Percentiles rank a stretch among this genome's conserved stretches.
Conservation (phyloP, 2,888 invertebrate genomes). For the Nomada goodeniana region DNA sequence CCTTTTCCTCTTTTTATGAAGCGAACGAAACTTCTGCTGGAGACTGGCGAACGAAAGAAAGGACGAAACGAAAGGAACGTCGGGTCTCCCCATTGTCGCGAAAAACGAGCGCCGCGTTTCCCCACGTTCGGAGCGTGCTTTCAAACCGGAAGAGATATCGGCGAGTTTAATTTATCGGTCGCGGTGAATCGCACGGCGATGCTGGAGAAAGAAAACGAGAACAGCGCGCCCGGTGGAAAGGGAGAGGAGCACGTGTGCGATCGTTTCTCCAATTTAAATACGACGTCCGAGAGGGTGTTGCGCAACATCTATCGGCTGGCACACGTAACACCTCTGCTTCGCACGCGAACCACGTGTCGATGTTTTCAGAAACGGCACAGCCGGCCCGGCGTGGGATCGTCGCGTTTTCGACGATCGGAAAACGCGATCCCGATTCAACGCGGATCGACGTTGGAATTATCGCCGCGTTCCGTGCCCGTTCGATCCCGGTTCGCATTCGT, state of each 20-base stretch:
- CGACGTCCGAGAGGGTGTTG: constrained; percentile 7
- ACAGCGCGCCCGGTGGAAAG: background rate
- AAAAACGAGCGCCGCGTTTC: constrained; percentile 15
- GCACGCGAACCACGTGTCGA: background rate
- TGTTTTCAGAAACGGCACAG: background rate
- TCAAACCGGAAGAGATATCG: constrained; percentile 75
- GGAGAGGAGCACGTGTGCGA: constrained; percentile 1
- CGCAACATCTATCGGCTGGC: constrained; percentile 13
- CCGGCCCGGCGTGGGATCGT: too few species aligned
- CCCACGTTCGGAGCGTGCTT: constrained; percentile 58
- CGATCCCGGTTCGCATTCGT: too few species aligned
- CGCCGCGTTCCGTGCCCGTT: too few species aligned
- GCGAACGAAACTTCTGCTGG: background rate
- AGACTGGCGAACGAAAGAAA: background rate
- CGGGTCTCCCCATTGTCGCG: constrained; percentile 14
- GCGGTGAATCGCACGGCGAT: constrained; percentile 54
- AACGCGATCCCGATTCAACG: too few species aligned
- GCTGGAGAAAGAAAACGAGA: constrained; percentile 12
- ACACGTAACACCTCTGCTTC: constrained; percentile 1
- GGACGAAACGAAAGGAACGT: background rate
- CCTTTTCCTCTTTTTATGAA: background rate
- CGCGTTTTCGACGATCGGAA: background rate
- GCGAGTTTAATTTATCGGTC: constrained; percentile 72
- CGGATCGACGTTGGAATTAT: too few species aligned
- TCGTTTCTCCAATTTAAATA: constrained; percentile 58